Conservation (phyloP, 2,888 invertebrate genomes). For the Drosophila conformis region DNA sequence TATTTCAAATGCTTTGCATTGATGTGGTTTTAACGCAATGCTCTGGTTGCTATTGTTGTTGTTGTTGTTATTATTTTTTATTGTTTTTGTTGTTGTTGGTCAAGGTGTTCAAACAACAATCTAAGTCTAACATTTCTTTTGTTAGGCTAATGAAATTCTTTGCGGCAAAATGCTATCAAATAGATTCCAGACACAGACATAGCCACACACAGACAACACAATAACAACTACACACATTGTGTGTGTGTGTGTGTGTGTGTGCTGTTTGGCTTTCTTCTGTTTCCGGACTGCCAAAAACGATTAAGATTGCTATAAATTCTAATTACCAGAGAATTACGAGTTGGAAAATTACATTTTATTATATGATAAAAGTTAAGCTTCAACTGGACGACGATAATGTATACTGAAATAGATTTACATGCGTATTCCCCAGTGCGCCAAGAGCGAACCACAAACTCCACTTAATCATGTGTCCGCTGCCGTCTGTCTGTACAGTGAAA, state of each 20-base stretch:
- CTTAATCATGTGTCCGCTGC: conserved; percentile 75
- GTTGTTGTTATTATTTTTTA: background rate
- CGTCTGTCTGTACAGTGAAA: conserved; percentile 13
- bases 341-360: conserved; percentile 81
- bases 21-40: conserved; percentile 16
- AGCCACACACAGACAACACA: conserved; percentile 5
- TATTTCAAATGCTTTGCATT: conserved; percentile 54
- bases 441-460: conserved; percentile 75
- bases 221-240: background rate
- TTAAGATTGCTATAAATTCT: conserved; percentile 79
- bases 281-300: conserved; percentile 69
- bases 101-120: conserved; percentile 44
- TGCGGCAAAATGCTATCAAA: conserved; percentile 49
- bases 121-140: conserved; percentile 29
- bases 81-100: conserved; percentile 14
- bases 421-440: conserved; percentile 71
- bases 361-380: conserved; percentile 82
- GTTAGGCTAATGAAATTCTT: conserved; percentile 57
- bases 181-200: conserved; percentile 23
- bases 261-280: conserved; percentile 14
- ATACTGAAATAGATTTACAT: conserved; percentile 78
- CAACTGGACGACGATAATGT: conserved; percentile 80
- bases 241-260: background rate
- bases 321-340: conserved; percentile 81
- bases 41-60: background rate